Percentiles rank a stretch among this genome's conserved stretches.
Conservation (phyloP, 2,113 vertebrate genomes). For the Bothrops jararaca region DNA sequence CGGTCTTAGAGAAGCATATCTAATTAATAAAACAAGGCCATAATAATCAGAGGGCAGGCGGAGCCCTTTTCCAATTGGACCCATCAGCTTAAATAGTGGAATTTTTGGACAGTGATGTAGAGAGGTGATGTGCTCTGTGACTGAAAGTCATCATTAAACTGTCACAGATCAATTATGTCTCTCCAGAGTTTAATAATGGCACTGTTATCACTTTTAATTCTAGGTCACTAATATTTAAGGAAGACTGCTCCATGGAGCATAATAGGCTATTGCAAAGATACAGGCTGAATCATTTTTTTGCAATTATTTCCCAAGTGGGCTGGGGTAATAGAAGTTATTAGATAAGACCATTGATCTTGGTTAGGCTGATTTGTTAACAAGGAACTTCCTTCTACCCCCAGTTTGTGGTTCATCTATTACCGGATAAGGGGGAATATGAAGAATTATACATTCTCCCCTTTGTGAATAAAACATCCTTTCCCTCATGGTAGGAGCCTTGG, state of each 20-base stretch:
- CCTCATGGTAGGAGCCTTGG: background rate
- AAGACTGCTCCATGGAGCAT: constrained; percentile 21
- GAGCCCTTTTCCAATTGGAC: constrained; percentile 4
- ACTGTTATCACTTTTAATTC: constrained; percentile 58
- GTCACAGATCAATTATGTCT: constrained; percentile 46
- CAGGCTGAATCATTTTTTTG: constrained; percentile 43
- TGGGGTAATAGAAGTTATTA: constrained; percentile 31
- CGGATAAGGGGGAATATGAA: background rate
- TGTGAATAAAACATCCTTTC: background rate
- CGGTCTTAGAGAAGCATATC: constrained; percentile 47
- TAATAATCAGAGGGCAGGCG: constrained; percentile 43
- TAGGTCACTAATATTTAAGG: constrained; percentile 40
- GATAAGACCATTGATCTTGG: constrained; percentile 24
- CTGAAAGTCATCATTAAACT: constrained; percentile 41
- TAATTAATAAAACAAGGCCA: constrained; percentile 60
- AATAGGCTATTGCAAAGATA: constrained; percentile 48
- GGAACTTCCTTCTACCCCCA: background rate
- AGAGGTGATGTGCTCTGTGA: background rate
- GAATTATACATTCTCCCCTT: background rate
- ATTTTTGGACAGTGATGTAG: constrained; percentile 14
- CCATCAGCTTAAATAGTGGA: background rate
- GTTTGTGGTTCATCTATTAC: background rate
- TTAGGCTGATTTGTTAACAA: background rate
- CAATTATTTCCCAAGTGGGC: constrained; percentile 53
- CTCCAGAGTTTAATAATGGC: constrained; percentile 56